Evolutionary conservation across 1,140 invertebrate genomes (phyloP), one percentile per base, ranked within the genome.

Genomic region (Macrobrachium rosenbergii): DNA sequence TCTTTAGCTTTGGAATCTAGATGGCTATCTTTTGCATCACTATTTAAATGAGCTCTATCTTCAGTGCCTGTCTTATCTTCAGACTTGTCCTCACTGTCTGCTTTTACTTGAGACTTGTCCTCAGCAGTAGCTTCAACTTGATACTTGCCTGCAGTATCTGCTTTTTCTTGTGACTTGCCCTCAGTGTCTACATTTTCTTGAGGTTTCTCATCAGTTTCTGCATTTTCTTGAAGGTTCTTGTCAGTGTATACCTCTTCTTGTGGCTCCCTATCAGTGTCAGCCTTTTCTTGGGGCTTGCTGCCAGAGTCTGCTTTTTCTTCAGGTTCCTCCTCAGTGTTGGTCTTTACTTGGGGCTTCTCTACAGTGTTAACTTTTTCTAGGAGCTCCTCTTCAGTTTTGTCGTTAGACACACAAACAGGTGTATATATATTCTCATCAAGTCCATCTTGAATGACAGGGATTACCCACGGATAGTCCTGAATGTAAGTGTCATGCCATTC

Each of bases 401-500:
- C 45, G 11, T 28, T n/a, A n/a, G 17, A 59, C 2, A 21, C 16
- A 60, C 16, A 52, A 14, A 62, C 72, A 45, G 11, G 8, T 7
- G 23, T 16, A n/a, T 59, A 11, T 63, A 43, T 58, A 45, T 8
- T 17, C 21, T 87, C 78, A 63, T 72, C 77, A 19, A 87, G 59
- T 7, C 79, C 85, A 23, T 87, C 78, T 43, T 63, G 63, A 76
- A 87, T 87, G 37, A n/a, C 16, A 12, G 78, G 79, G 21, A 87
- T n/a, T 21, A 87, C 52, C 67, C 73, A 72, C 0, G 85, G 78
- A 12, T 87, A 87, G 45, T 87, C 77, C 58, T 80, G 58, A n/a
- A 87, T 23, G 28, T 87, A 87, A 60, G 85, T 76, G 59, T 87
- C 85, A 62, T 87, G 59, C 85, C 85, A 87, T 17, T 45, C 19